These are phyloP conservation scores for Lepidothrix coronata DNA, from an alignment of 2,113 vertebrate species.

Conservation along the genomic window DNA sequence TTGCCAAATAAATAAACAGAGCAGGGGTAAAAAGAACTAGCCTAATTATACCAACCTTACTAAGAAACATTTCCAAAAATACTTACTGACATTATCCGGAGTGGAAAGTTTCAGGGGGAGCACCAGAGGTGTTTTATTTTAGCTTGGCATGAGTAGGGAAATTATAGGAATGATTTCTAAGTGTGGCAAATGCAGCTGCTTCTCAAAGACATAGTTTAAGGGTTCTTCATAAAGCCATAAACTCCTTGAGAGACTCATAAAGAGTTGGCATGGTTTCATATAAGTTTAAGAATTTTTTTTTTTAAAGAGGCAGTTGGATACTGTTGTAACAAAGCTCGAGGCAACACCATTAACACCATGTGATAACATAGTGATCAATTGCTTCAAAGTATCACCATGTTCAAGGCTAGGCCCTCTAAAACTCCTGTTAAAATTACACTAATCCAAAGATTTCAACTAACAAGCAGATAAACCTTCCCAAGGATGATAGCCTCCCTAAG, in stretches of 20 bases:
- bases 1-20: constrained; percentile 51
- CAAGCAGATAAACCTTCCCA: background rate
- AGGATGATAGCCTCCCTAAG: background rate
- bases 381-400: background rate
- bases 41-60: constrained; percentile 38
- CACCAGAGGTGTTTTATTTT: constrained; percentile 53
- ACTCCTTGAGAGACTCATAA: constrained; percentile 22
- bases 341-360: constrained; percentile 2
- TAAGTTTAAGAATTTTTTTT: background rate
- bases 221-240: constrained; percentile 9
- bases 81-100: constrained; percentile 35
- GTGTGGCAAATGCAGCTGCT: constrained; percentile 37
- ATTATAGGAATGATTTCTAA: constrained; percentile 42
- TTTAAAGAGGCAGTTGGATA: background rate
- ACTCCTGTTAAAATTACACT: background rate
- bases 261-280: constrained; percentile 27
- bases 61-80: constrained; percentile 36
- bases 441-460: background rate
- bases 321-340: background rate
- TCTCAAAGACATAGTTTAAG: constrained; percentile 31
- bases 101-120: constrained; percentile 53
- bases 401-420: background rate
- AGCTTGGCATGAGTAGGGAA: constrained; percentile 44
- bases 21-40: background rate
- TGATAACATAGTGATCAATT: background rate